Conservation (phyloP, 2,113 vertebrate species). For the Sigmodon hispidus region DNA sequence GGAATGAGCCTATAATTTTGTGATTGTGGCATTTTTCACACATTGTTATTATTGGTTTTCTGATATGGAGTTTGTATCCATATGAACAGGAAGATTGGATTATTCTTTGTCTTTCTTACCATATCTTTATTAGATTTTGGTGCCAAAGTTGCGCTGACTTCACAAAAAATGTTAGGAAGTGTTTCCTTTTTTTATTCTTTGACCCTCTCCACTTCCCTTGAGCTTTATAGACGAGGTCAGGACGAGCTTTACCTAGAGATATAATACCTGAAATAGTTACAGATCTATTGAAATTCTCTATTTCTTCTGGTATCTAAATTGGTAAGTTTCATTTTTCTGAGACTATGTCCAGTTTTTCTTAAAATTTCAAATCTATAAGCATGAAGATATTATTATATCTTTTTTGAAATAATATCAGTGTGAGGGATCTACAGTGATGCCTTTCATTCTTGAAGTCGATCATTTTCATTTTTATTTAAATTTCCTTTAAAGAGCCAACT, state of each 20-base stretch:
- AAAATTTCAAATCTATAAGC: background rate
- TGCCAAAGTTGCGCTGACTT: background rate
- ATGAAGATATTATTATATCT: background rate
- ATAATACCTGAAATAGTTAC: background rate
- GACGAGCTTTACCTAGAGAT: background rate
- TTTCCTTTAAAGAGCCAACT: background rate
- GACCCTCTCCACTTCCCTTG: background rate
- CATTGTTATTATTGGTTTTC: background rate
- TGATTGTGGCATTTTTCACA: background rate
- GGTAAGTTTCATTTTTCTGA: background rate
- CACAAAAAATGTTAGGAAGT: background rate
- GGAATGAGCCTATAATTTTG: background rate
- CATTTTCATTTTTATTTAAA: background rate
- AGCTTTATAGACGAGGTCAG: background rate
- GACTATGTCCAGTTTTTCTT: background rate
- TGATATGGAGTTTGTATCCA: background rate
- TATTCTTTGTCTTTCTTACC: background rate
- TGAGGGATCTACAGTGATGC: no score
- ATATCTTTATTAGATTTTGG: background rate
- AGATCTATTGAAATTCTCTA: background rate
- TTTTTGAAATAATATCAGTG: background rate
- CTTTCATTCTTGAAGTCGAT: background rate
- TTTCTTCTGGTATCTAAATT: background rate
- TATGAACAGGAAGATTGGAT: background rate
- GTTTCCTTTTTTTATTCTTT: background rate